phyloP scores from a whole-genome alignment of 2,113 vertebrate species.

The Otolemur garnettii region DNA sequence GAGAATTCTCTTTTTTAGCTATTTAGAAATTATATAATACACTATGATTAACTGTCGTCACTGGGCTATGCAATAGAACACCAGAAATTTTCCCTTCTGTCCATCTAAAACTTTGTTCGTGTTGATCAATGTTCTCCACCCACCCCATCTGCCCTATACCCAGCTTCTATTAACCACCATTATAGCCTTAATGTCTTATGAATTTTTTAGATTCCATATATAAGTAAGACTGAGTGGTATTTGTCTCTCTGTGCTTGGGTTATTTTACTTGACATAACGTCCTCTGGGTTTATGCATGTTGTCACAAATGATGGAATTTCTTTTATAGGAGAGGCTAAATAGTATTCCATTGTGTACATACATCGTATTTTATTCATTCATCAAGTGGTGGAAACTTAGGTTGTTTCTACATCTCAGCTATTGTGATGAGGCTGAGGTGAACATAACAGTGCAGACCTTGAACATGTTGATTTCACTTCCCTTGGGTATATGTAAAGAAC shows the following conservation, averaged over 20 bases:
- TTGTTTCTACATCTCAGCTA: not conserved
- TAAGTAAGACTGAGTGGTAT: not conserved
- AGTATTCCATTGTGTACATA: not conserved
- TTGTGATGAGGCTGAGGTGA: not conserved
- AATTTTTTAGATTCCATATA: not conserved
- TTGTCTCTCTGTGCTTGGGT: not conserved
- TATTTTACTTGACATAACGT: not conserved
- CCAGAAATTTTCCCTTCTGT: not conserved
- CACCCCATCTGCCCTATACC: not conserved
- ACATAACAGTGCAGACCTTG: not conserved
- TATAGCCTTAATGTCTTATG: too few relatives aligned
- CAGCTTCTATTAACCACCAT: not conserved
- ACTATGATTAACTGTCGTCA: not conserved
- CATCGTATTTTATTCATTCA: not conserved
- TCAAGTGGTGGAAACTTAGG: not conserved
- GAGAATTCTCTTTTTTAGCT: not conserved
- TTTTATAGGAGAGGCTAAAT: not conserved
- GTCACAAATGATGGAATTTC: not conserved
- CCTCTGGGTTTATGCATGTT: not conserved
- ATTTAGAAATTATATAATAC: not conserved
- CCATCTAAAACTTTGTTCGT: not conserved
- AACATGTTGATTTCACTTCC: not conserved
- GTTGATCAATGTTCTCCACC: not conserved
- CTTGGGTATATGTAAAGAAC: not conserved
- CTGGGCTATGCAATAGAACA: not conserved